Evolutionary conservation across 2,888 invertebrate genomes (phyloP).

Genomic region (Drosophila tripunctata): DNA sequence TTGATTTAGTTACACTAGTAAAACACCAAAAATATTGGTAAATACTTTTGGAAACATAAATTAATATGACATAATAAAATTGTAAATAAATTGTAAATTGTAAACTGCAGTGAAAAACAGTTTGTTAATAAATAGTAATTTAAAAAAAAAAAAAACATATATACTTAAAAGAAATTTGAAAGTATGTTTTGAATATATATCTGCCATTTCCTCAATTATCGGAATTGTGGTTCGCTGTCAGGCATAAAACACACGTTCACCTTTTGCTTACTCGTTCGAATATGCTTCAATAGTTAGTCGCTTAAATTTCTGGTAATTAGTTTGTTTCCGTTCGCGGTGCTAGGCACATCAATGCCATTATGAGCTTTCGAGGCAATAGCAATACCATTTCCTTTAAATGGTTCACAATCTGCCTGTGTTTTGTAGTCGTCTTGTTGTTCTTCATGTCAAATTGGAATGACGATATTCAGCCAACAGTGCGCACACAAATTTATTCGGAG

Average conservation of each 20-base stretch:
- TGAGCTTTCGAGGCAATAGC: slow-evolving; percentile 8
- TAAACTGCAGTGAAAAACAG: too few species aligned
- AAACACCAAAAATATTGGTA: too few species aligned
- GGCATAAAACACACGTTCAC: not conserved
- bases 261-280: not conserved
- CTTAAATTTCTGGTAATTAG: not conserved
- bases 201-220: not conserved
- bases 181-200: not conserved
- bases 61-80: too few species aligned
- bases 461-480: not conserved
- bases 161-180: too few species aligned
- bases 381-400: slow-evolving; percentile 11
- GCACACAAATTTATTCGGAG: not conserved
- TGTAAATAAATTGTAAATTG: too few species aligned
- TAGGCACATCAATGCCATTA: not conserved
- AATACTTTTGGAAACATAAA: too few species aligned
- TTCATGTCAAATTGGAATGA: not conserved
- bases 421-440: not conserved
- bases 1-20: too few species aligned
- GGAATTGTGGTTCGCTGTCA: not conserved
- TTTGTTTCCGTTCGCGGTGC: slow-evolving; percentile 3
- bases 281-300: not conserved
- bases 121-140: too few species aligned
- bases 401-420: not conserved
- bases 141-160: too few species aligned